phyloP scores from a whole-genome alignment of 2,113 vertebrate species.

The Chloropsis hardwickii region DNA sequence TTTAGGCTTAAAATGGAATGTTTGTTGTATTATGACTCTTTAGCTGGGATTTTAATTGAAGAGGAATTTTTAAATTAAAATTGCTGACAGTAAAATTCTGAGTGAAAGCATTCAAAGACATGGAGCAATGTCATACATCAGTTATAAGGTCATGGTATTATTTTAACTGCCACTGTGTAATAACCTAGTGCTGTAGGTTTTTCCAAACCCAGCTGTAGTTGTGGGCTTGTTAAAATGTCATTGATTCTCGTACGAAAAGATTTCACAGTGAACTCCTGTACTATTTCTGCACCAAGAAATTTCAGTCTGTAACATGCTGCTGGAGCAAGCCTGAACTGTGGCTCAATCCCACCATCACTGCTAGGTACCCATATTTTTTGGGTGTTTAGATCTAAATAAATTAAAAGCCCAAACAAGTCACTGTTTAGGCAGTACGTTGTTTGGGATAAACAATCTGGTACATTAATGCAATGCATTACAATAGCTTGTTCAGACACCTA shows the following conservation, averaged over 20 bases:
- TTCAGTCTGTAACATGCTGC: background rate
- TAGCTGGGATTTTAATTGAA: background rate
- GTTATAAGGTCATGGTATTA: background rate
- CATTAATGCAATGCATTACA: background rate
- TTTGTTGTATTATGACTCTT: background rate
- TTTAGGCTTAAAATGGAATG: background rate
- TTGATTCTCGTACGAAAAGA: background rate
- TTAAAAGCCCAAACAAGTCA: background rate
- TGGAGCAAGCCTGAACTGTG: background rate
- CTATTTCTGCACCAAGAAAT: background rate
- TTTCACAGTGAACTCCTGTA: background rate
- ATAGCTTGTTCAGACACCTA: background rate
- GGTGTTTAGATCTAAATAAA: background rate
- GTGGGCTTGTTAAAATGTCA: background rate
- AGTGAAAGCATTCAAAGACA: background rate
- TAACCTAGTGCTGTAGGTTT: background rate
- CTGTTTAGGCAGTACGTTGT: background rate
- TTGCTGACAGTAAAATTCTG: background rate
- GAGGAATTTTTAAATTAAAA: background rate
- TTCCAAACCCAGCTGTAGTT: background rate
- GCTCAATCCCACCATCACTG: background rate
- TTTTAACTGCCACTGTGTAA: background rate
- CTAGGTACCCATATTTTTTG: background rate
- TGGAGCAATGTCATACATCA: background rate
- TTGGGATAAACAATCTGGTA: background rate